Base-by-base conservation (phyloP, 2,888 invertebrate genomes). In the Pocota personata region DNA sequence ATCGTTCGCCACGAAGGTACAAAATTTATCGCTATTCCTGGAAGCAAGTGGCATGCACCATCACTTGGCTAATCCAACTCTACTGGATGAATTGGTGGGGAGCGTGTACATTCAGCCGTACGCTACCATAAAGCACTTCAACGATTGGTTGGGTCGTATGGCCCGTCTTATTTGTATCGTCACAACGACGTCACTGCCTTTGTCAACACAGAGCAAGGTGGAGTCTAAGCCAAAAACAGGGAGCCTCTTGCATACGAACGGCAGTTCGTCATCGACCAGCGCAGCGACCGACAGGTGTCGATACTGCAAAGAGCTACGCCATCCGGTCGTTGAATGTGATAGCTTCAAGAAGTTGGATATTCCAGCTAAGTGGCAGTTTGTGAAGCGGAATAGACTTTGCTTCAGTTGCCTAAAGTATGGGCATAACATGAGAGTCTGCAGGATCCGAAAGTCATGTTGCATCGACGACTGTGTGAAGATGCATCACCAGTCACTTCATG, bases 1-100 rank as follows among this genome's bases (percentile, higher is more conserved):
- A 16, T 37, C 35, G 5, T 67, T 52, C 10, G 37, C 52, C 21
- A 52, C 37, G 3, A 67, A 37, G 35, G 66, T 50, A 5, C 21
- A 67, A 14, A 67, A 67, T 19, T 24, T 52, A 8, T 19, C 37
- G 1, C 14, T 19, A 10, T 73, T 73, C 14, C 19, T 60, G 32
- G 48, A 58, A 16, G 16, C 55, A 27, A 69, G 55, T 19, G n/a
- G 27, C n/a, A 46, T 43, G 48, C 48, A 32, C 8, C 69, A 82
- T 7, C 76, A 82, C 35, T 40, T 82, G 32, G 37, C 50, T 1
- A 80, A 75, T 19, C 60, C 79, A 21, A 46, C 35, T 3, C 27
- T 79, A n/a, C 16, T 79, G 24, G 79, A 79, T 12, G 48, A 76
- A 21, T 43, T 77, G n/a, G 32, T 77, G 7, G n/a, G 10, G 10